A percentile compares a stretch with the other conserved stretches of the same genome.
Evolutionary conservation across 2,113 vertebrate species (phyloP).

Genomic region (Rana temporaria): DNA sequence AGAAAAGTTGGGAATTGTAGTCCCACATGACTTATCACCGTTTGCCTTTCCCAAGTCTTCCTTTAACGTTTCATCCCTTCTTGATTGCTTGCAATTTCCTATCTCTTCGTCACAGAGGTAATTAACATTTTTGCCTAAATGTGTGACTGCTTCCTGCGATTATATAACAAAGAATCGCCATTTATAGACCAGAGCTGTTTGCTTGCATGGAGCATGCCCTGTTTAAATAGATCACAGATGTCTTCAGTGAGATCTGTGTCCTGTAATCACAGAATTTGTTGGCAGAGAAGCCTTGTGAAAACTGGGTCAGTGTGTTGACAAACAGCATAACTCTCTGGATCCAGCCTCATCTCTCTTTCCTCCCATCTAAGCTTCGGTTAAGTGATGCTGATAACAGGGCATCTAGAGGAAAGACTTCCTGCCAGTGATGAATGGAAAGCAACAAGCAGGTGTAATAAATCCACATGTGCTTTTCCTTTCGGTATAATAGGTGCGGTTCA

Average conservation of each 20-base stretch:
- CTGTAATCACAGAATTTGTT: slow-evolving; percentile 56
- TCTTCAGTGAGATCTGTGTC: slow-evolving; percentile 44
- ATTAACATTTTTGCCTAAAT: slow-evolving; percentile 11
- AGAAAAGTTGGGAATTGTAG: neutral
- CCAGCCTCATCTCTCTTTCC: slow-evolving; percentile 7
- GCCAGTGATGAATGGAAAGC: neutral
- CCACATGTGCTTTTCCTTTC: neutral
- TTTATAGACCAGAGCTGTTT: slow-evolving; percentile 20
- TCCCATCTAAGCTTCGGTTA: neutral
- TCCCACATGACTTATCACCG: neutral
- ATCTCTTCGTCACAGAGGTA: neutral
- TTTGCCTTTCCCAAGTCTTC: neutral
- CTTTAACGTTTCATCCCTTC: neutral
- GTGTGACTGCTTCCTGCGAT: slow-evolving; percentile 5
- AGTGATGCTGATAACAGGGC: neutral
- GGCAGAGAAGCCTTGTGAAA: slow-evolving; percentile 52
- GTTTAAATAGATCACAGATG: slow-evolving; percentile 55
- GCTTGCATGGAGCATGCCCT: slow-evolving; percentile 38
- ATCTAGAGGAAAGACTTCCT: neutral
- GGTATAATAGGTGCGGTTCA: too few relatives aligned
- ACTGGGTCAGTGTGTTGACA: slow-evolving; percentile 56
- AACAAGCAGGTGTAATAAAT: neutral
- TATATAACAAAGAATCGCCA: slow-evolving; percentile 20
- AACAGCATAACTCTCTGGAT: slow-evolving; percentile 10
- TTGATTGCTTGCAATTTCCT: neutral